Base-by-base conservation (phyloP, 2,888 invertebrate genomes). In the Lagria hirta region DNA sequence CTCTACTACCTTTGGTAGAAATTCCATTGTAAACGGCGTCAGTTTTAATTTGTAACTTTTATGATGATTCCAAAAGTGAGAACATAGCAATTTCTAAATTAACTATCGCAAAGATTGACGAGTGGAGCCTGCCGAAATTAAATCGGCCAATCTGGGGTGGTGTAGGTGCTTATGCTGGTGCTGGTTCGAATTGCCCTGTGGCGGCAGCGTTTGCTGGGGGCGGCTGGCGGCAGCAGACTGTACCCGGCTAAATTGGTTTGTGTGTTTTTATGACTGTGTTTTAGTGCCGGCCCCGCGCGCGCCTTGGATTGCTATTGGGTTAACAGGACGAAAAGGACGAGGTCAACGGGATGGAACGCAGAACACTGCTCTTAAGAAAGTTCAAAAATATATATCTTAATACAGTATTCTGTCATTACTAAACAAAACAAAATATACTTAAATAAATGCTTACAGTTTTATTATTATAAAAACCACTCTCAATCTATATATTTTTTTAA, bases 211-310 rank as follows among this genome's bases (percentile, higher is more conserved):
- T 28, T 33, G 33, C 28, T 34, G 43, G 20, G 35, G 18, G 37
- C 54, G 33, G 36, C 45, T 34, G 51, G 38, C 36, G 67, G 68
- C 66, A 67, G 67, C 68, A 69, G 68, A 69, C 69, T 69, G 69
- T 69, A 68, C 68, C n/a, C 62, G 61, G 67, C 69, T 71, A 72
- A 71, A 72, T 72, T 72, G 72, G 71, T 72, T 72, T 71, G 72
- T 71, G 71, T 71, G 72, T 71, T 72, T 72, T 72, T 72, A 72
- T 71, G 72, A 68, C 71, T 69, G 69, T 68, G 72, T 72, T 72
- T 72, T 72, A 72, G 70, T 71, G 66, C 68, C 64, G 60, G 62
- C 64, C 63, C 71, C 69, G 69, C 69, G 70, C 69, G 70, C 71
- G 69, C 64, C 65, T 65, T 61, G 66, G 66, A 69, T 69, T 69